Percentiles rank a stretch among this genome's conserved stretches.
phyloP scores from a whole-genome alignment of 2,113 vertebrate species.

The Cottus gobio region DNA sequence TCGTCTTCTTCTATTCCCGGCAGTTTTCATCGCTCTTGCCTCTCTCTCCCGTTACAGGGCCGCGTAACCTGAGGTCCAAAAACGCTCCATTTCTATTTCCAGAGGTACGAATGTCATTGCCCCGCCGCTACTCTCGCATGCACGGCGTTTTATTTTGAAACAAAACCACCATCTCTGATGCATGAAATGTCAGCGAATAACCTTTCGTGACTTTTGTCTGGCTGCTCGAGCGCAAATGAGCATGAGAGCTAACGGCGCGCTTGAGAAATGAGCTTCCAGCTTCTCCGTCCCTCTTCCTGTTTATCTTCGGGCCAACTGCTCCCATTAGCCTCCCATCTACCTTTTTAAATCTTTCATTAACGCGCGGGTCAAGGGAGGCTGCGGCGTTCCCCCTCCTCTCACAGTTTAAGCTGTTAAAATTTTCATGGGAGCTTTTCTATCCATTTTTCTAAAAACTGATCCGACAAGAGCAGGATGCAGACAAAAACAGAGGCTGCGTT shows the following conservation, averaged over 20 bases:
- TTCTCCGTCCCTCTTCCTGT: conserved; percentile 38
- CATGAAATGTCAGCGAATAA: conserved; percentile 41
- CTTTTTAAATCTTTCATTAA: conserved; percentile 70
- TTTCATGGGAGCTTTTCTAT: conserved; percentile 65
- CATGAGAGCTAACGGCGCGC: background rate
- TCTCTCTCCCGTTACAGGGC: background rate
- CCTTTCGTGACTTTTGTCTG: too few relatives aligned
- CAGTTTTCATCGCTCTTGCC: background rate
- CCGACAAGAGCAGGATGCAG: conserved; percentile 14
- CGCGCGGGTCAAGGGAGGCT: conserved; percentile 43
- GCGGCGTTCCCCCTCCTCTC: conserved; percentile 42
- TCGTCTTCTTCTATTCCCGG: background rate
- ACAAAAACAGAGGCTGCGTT: conserved; percentile 26
- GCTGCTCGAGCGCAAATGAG: background rate
- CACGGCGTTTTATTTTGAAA: background rate
- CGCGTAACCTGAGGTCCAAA: background rate
- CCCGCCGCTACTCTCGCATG: background rate
- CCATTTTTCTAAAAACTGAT: conserved; percentile 66
- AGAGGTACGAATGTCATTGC: conserved; percentile 28
- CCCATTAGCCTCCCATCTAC: conserved; percentile 34
- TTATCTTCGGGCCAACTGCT: conserved; percentile 23
- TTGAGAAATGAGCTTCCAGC: conserved; percentile 12
- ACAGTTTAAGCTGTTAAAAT: conserved; percentile 69
- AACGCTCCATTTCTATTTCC: conserved; percentile 18
- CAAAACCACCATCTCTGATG: conserved; percentile 20